Evolutionary conservation across 1,140 invertebrate genomes (phyloP), one percentile per base, ranked within the genome.

Genomic region (Dysdera silvatica): DNA sequence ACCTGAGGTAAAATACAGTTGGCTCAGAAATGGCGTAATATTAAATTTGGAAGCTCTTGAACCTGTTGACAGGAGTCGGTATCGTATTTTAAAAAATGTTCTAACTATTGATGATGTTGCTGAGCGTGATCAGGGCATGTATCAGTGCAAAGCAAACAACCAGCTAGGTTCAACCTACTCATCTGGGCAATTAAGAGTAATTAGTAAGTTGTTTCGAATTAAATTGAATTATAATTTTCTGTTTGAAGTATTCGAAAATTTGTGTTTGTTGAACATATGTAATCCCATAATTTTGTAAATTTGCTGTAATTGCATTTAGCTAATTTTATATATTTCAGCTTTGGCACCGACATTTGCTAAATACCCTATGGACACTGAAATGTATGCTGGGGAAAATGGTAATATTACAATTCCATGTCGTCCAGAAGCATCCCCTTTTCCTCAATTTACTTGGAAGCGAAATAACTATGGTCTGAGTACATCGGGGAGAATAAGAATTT

Each of bases 351-450:
- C 88, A 2, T 98, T 98, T 74, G 86, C 86, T 67, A 97, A 97
- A 75, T 80, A 82, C 54, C 94, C 94, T 3, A 74, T 98, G 32
- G 87, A 91, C 73, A 79, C 84, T 0, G 90, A 94, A 76, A 90
- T 87, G 18, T 92, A 91, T 77, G 93, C 89, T 0, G 88, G 90
- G 2, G 86, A 94, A 75, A 84, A 84, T 63, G 90, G 91, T 40
- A 96, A 96, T 76, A 86, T 91, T 0, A 96, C 93, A 0, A 86
- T 98, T 53, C 80, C 82, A 37, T 98, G 95, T 76, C 85, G 89
- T 70, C 94, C 95, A 0, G 95, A 98, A 80, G 93, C 91, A 20
- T 92, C 94, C 4, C 95, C 95, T 1, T 82, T 80, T 67, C 91
- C 95, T 0, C 84, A 84, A 68, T 93, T 93, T 72, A 81, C 84